phyloP scores from a whole-genome alignment of 2,797 vertebrate genomes.

The Trichosurus vulpecula region DNA sequence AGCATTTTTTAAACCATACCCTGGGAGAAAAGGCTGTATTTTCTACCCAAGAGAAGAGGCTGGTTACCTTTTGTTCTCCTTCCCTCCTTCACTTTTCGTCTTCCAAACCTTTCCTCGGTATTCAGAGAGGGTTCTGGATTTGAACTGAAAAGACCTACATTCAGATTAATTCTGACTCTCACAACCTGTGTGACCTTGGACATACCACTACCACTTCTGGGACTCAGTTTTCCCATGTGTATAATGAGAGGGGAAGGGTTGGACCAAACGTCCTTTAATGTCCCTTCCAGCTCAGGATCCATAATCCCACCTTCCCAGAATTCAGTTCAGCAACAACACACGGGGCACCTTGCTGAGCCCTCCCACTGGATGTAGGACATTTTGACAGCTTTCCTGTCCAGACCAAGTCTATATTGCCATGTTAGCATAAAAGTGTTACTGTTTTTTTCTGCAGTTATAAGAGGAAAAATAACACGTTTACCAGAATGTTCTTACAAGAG shows the following conservation, averaged over 20 bases:
- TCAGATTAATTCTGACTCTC: not conserved
- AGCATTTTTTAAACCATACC: slow-evolving; percentile 32
- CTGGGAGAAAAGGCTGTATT: slow-evolving; percentile 19
- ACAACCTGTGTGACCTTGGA: not conserved
- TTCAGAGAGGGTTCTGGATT: not conserved
- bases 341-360: slow-evolving; percentile 12
- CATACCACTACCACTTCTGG: not conserved
- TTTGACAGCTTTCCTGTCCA: not conserved
- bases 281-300: not conserved
- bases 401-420: slow-evolving; percentile 13
- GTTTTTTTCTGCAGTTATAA: slow-evolving; percentile 17
- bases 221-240: not conserved
- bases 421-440: slow-evolving; percentile 39
- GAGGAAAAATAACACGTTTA: slow-evolving; percentile 38
- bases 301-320: not conserved
- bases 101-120: not conserved
- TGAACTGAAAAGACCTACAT: not conserved
- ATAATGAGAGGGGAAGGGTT: not conserved
- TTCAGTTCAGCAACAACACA: not conserved
- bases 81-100: slow-evolving; percentile 4
- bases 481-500: slow-evolving; percentile 53
- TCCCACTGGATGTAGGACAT: slow-evolving; percentile 17
- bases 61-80: slow-evolving; percentile 18
- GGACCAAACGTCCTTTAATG: not conserved
- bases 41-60: slow-evolving; percentile 32